These are phyloP conservation scores for Dicrurus megarhynchus DNA, from an alignment of 2,113 vertebrate species.

Conservation along the genomic window DNA sequence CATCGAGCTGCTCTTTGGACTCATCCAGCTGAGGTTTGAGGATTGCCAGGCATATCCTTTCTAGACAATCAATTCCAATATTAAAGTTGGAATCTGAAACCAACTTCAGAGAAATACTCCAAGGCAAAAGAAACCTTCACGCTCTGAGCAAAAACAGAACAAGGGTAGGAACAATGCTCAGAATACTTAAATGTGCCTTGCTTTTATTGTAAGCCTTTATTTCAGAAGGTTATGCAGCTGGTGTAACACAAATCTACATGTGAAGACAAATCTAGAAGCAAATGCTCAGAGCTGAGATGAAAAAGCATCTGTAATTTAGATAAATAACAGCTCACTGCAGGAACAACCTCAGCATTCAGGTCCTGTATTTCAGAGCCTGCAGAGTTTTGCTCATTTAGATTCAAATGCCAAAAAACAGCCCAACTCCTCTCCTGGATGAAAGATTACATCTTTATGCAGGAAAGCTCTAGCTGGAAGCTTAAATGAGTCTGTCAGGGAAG, in stretches of 20 bases:
- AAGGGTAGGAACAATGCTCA: not conserved
- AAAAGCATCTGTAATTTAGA: not conserved
- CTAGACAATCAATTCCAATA: not conserved
- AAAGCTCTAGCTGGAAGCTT: not conserved
- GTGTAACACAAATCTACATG: not conserved
- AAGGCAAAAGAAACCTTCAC: not conserved
- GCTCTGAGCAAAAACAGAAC: not conserved
- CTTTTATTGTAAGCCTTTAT: not conserved
- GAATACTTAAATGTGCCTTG: not conserved
- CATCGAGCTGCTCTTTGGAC: not conserved
- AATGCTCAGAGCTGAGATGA: not conserved
- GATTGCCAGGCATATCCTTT: not conserved
- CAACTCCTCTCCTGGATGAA: not conserved
- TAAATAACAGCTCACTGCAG: not conserved
- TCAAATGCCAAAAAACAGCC: not conserved
- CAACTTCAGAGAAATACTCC: not conserved
- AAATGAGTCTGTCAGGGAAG: not conserved
- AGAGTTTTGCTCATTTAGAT: not conserved
- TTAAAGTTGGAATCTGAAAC: not conserved
- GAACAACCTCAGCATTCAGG: not conserved
- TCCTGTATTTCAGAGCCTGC: not conserved
- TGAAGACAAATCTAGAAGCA: not conserved
- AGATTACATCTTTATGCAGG: not conserved
- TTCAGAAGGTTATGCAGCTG: not conserved
- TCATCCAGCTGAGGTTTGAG: not conserved